Evolutionary conservation across 1,140 invertebrate genomes (phyloP), one percentile per base, ranked within the genome.

Genomic region (Drosophila tsacasi): DNA sequence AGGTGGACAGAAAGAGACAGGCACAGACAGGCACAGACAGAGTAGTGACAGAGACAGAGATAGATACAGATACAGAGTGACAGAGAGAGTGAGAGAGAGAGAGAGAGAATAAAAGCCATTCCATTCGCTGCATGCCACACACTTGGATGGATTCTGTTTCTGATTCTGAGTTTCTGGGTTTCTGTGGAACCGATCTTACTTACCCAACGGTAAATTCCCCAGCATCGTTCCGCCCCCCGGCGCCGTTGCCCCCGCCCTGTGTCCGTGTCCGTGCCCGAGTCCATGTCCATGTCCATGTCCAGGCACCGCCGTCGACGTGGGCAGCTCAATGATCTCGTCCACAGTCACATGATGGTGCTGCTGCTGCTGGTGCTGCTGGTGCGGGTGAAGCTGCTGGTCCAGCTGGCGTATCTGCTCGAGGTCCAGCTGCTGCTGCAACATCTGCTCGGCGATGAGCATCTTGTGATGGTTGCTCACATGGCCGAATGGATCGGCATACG

Each of bases 151-250:
- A 64, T 44, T 77, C 19, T 46, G 23, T 27, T 55, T 37, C 17
- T 12, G 54, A 23, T 17, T 23, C 52, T 23, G 5, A 37, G 35
- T 2, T 57, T 57, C 35, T 60, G 25, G 59, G 30, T 63, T 30
- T 54, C 23, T 47, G 19, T 47, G 44, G 57, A 77, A 73, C 35
- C 23, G 46, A 63, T 60, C 69, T 67, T 65, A 92, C 83, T 91
- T 84, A 93, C 92, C 92, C 85, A 93, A 74, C 76, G 92, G 86
- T 87, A 93, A 86, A 92, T 92, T 93, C 50, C 92, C 92, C 80
- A 93, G 76, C 76, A 92, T 92, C 59, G 80, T 82, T 72, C 79
- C 82, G 58, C 83, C 86, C 61, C 83, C 76, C 42, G 85, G 62
- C 35, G 76, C 74, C 54, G 68, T 62, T 40, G 68, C 23, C 37